Percentiles rank a stretch among this genome's conserved stretches.
Conservation (phyloP, 2,113 vertebrate species). For the Okapia johnstoni region DNA sequence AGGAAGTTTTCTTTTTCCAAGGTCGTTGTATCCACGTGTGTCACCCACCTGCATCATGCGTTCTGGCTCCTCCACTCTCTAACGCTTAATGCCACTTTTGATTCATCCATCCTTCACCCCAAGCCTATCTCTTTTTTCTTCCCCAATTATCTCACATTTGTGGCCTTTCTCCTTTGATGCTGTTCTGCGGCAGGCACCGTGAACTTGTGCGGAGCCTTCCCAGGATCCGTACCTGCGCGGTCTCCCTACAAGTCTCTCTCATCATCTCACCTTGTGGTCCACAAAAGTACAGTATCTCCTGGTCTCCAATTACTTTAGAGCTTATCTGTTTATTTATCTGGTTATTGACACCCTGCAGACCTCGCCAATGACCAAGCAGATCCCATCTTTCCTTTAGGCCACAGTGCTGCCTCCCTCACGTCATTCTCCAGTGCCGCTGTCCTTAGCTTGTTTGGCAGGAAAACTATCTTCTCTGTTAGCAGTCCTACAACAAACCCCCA, state of each 20-base stretch:
- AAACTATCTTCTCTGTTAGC: neutral
- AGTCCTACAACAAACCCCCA: neutral
- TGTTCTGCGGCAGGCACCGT: neutral
- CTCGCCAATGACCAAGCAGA: neutral
- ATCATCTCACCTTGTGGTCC: neutral
- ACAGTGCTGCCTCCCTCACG: fast-evolving
- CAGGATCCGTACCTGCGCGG: fast-evolving
- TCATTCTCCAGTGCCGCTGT: fast-evolving
- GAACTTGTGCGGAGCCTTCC: neutral
- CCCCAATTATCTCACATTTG: neutral
- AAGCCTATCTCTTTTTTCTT: neutral
- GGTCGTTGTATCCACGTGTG: fast-evolving
- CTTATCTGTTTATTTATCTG: neutral
- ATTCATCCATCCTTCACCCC: neutral
- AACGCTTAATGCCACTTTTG: neutral
- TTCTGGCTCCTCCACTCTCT: neutral
- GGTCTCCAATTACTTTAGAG: neutral
- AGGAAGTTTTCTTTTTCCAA: too few relatives aligned
- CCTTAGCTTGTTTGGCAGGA: neutral
- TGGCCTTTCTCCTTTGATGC: neutral
- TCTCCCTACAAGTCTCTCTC: neutral
- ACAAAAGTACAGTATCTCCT: neutral
- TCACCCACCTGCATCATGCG: neutral
- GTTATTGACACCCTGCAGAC: neutral
- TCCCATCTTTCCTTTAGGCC: neutral